Percentiles rank a stretch among this genome's conserved stretches.
Conservation (phyloP, 2,888 invertebrate species). For the Chalcosyrphus nemorum region DNA sequence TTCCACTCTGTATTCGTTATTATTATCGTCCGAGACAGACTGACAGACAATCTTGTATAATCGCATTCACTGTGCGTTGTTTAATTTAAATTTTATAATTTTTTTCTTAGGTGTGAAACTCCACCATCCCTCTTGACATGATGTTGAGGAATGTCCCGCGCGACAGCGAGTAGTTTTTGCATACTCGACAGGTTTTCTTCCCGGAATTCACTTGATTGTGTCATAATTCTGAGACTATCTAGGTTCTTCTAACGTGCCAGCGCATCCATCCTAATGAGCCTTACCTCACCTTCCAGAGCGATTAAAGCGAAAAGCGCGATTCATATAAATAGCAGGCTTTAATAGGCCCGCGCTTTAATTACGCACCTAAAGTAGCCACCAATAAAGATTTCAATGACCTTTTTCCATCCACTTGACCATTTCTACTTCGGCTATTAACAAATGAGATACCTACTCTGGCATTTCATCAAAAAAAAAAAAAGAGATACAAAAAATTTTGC, state of each 20-base stretch:
- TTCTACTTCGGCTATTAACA: neutral
- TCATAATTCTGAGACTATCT: slow-evolving; percentile 5
- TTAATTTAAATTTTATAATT: slow-evolving; percentile 61
- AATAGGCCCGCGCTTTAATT: slow-evolving; percentile 24
- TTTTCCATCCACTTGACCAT: neutral
- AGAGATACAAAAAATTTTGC: neutral
- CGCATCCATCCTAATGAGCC: slow-evolving; percentile 25
- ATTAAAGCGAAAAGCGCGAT: slow-evolving; percentile 11
- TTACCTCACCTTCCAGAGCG: neutral
- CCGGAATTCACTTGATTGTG: slow-evolving; percentile 24
- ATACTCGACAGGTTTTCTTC: slow-evolving; percentile 9
- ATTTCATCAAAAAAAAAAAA: neutral
- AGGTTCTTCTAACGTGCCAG: neutral
- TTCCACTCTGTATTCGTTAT: neutral
- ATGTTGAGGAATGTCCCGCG: slow-evolving; percentile 18
- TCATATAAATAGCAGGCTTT: slow-evolving; percentile 14
- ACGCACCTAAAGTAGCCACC: neutral
- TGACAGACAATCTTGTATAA: slow-evolving; percentile 30
- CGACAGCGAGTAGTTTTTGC: neutral
- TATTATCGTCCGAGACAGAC: slow-evolving; percentile 10
- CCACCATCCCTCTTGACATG: slow-evolving; percentile 24
- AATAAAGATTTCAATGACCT: slow-evolving; percentile 33
- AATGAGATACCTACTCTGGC: neutral
- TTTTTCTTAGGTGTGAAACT: slow-evolving; percentile 53
- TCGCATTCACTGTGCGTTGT: slow-evolving; percentile 6